Conservation (phyloP, 2,888 invertebrate species). For the Minunthozetes semirufus region DNA sequence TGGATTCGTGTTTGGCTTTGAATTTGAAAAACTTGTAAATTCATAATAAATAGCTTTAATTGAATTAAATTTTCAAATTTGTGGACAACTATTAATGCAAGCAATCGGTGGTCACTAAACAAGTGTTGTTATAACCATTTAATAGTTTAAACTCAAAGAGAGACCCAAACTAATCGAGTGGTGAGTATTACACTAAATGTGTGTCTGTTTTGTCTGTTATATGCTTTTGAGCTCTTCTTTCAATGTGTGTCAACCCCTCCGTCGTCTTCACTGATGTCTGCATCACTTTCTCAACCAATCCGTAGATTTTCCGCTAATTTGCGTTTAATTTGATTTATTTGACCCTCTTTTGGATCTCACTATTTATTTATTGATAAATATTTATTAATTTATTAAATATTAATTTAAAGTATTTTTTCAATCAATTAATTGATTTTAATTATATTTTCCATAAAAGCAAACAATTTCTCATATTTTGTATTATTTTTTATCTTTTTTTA, state of each 20-base stretch:
- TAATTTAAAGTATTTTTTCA: too few species aligned
- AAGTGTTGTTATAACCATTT: background rate
- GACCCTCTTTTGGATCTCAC: too few species aligned
- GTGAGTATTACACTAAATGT: background rate
- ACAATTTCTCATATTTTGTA: too few species aligned
- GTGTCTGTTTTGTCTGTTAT: background rate
- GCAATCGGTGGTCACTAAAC: background rate
- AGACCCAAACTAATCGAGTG: background rate
- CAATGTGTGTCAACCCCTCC: background rate
- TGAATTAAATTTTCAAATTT: background rate
- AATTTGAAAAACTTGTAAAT: background rate
- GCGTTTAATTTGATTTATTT: too few species aligned
- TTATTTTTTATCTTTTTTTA: too few species aligned
- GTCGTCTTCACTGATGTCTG: background rate
- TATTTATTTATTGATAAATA: too few species aligned
- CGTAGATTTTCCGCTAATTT: too few species aligned
- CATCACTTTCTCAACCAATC: too few species aligned
- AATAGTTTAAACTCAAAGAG: too few species aligned
- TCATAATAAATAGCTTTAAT: background rate
- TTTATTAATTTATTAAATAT: too few species aligned
- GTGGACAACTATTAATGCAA: background rate
- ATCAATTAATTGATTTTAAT: too few species aligned
- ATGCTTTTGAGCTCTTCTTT: background rate
- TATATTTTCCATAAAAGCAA: too few species aligned
- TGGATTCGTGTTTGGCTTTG: conserved; percentile 2